Conservation (phyloP, 2,113 vertebrate species). For the Daphoenositta chrysoptera region DNA sequence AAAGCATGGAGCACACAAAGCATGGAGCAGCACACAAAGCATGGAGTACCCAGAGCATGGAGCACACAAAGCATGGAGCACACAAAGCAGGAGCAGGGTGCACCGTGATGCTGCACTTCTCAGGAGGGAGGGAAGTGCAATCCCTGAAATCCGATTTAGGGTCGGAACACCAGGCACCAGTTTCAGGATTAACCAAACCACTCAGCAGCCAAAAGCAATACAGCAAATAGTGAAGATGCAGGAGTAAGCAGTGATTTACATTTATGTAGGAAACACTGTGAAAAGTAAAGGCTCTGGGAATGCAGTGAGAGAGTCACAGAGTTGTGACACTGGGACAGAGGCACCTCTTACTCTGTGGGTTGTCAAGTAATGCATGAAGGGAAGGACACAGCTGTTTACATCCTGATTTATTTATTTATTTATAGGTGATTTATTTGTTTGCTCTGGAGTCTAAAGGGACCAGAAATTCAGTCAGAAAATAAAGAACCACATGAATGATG, state of each 20-base stretch:
- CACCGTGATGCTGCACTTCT: rapidly evolving
- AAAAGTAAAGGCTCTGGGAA: background rate
- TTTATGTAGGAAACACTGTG: background rate
- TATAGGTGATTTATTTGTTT: background rate
- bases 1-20: no score
- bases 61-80: no score
- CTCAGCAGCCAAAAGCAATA: background rate
- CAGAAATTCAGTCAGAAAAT: background rate
- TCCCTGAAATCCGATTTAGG: background rate
- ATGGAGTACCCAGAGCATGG: no score
- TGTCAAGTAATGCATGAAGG: background rate
- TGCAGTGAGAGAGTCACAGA: background rate
- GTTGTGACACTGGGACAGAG: background rate
- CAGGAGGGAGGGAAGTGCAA: background rate
- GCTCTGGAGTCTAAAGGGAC: background rate
- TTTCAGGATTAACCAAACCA: background rate
- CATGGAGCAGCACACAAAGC: no score
- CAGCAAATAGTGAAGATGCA: background rate
- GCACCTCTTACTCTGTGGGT: background rate
- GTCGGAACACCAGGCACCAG: background rate
- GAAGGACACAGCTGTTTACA: background rate
- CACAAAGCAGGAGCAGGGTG: rapidly evolving
- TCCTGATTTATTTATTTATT: no score
- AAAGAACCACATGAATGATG: background rate
- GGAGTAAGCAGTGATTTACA: background rate